These are phyloP conservation scores for Uloborus plumipes DNA, from an alignment of 2,888 invertebrate species.

Conservation along the genomic window DNA sequence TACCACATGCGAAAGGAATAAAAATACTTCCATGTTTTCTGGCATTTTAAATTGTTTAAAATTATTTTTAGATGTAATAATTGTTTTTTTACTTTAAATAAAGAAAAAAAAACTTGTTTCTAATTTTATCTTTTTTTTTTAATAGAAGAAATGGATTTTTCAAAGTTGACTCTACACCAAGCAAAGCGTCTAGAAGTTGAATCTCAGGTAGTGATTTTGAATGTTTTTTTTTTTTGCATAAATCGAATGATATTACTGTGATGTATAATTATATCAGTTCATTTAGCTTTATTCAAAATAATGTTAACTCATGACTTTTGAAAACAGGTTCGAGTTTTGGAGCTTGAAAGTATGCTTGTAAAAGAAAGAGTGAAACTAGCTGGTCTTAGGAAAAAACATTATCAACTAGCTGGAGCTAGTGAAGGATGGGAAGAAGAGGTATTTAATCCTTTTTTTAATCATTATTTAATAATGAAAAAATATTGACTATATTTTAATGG, in stretches of 20 bases:
- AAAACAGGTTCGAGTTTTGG: constrained; percentile 80
- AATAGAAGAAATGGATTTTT: constrained; percentile 89
- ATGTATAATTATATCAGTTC: not conserved
- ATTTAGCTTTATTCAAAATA: not conserved
- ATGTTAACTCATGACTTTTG: not conserved
- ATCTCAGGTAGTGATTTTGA: constrained; percentile 80
- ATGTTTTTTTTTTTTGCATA: not conserved
- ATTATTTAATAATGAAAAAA: too few relatives aligned
- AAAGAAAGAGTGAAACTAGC: constrained; percentile 88
- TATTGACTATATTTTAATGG: too few relatives aligned
- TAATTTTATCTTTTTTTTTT: constrained; percentile 51
- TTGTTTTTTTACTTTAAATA: not conserved
- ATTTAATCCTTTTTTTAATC: not conserved
- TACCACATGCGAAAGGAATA: not conserved
- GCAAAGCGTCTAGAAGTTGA: constrained; percentile 98
- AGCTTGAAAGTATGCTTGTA: constrained; percentile 90
- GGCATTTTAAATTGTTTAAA: not conserved
- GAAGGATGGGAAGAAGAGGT: constrained; percentile 68
- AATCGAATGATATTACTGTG: not conserved
- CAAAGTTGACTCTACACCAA: constrained; percentile 90
- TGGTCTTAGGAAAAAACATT: constrained; percentile 91
- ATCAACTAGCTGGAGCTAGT: constrained; percentile 77
- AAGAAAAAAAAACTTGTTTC: constrained; percentile 9
- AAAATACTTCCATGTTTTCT: not conserved
- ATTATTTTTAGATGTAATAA: not conserved